Percentiles rank a stretch among this genome's conserved stretches.
Conservation (phyloP, 1,140 invertebrate species). For the Drosophila virilis region DNA sequence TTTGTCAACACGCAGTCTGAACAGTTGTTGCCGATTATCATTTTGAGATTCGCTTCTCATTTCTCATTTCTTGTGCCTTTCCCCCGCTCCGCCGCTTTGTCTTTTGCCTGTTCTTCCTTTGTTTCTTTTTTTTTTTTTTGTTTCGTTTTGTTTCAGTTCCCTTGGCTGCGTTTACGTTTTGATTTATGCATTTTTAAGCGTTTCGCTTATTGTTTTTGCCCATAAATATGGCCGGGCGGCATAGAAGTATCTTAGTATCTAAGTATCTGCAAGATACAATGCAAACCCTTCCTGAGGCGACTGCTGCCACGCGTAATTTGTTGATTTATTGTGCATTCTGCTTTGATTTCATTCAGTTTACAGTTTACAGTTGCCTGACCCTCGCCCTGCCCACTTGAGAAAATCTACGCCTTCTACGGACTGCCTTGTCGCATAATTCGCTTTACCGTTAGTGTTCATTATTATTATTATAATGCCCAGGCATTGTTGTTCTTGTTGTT, state of each 20-base stretch:
- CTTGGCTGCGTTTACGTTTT: slow-evolving; percentile 59
- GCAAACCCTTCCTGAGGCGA: slow-evolving; percentile 50
- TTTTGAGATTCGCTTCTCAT: slow-evolving; percentile 69
- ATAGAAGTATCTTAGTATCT: slow-evolving; percentile 46
- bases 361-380: slow-evolving; percentile 17
- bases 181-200: slow-evolving; percentile 84
- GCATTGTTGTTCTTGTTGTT: slow-evolving; percentile 44
- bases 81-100: background rate
- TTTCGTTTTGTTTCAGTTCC: slow-evolving; percentile 60
- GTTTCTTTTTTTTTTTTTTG: background rate
- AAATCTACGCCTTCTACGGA: slow-evolving; percentile 9
- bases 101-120: slow-evolving; percentile 8
- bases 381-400: background rate
- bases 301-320: slow-evolving; percentile 67
- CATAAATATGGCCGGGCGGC: slow-evolving; percentile 59
- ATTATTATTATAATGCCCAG: slow-evolving; percentile 49
- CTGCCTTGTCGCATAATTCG: slow-evolving; percentile 57
- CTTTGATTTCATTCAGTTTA: slow-evolving; percentile 56
- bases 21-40: slow-evolving; percentile 84
- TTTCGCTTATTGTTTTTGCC: slow-evolving; percentile 82
- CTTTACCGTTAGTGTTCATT: slow-evolving; percentile 70
- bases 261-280: slow-evolving; percentile 52
- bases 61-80: slow-evolving; percentile 28
- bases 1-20: slow-evolving; percentile 76
- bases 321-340: slow-evolving; percentile 71